A percentile compares a stretch with the other conserved stretches of the same genome.
Conservation (phyloP, 2,888 invertebrate genomes). For the Synergus itoensis region DNA sequence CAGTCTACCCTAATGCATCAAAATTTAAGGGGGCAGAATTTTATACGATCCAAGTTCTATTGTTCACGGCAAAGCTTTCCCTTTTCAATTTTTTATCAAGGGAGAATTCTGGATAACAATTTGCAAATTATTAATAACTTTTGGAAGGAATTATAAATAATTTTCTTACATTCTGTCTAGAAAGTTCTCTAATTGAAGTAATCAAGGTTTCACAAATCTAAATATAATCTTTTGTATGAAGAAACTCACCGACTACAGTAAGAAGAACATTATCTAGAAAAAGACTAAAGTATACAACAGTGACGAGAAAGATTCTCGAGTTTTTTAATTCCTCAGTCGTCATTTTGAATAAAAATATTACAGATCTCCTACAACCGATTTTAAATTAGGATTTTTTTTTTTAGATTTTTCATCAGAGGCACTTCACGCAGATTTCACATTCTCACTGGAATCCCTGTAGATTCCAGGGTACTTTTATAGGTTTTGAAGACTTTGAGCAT, state of each 20-base stretch:
- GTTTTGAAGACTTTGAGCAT: slow-evolving; percentile 62
- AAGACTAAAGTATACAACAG: slow-evolving; percentile 86
- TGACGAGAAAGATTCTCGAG: slow-evolving; percentile 77
- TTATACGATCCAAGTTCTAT: background rate
- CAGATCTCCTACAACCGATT: background rate
- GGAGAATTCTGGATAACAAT: background rate
- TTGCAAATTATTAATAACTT: background rate
- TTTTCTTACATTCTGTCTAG: background rate
- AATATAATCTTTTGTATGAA: background rate
- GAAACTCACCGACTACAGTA: slow-evolving; percentile 90
- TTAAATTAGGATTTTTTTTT: background rate
- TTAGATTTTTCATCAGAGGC: background rate
- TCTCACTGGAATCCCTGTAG: slow-evolving; percentile 68
- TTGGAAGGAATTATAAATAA: background rate
- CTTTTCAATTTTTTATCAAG: background rate
- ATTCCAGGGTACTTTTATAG: slow-evolving; percentile 69
- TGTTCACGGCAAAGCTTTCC: background rate
- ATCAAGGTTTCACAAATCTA: background rate
- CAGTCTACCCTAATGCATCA: background rate
- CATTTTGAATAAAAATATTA: slow-evolving; percentile 47
- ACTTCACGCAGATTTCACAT: slow-evolving; percentile 57
- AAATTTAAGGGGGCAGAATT: background rate
- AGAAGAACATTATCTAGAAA: slow-evolving; percentile 92
- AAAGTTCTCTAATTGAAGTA: background rate
- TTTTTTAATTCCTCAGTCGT: slow-evolving; percentile 57